A percentile compares a stretch with the other conserved stretches of the same genome.
Evolutionary conservation across 1,140 invertebrate genomes (phyloP).

Genomic region (Brachionus calyciflorus): DNA sequence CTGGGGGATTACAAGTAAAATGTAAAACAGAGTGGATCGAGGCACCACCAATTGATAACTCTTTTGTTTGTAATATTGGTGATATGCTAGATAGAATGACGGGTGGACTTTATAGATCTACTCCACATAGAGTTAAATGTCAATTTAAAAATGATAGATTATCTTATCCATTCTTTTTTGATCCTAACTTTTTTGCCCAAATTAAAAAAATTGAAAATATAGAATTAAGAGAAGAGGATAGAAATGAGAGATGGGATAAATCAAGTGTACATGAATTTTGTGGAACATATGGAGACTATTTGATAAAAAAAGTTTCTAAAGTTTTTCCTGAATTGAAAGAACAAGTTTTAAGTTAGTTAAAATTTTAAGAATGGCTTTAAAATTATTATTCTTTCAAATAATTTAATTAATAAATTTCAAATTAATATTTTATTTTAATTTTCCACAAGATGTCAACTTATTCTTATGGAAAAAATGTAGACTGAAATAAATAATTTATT

Average conservation of each 20-base stretch:
- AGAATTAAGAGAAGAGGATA: background rate
- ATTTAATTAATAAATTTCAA: too few relatives aligned
- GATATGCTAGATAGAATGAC: slow-evolving; percentile 76
- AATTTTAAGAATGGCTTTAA: too few relatives aligned
- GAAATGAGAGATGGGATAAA: slow-evolving; percentile 27
- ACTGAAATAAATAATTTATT: too few relatives aligned
- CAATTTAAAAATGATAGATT: background rate
- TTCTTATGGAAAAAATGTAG: too few relatives aligned
- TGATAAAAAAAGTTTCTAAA: slow-evolving; percentile 26
- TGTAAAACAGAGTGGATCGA: slow-evolving; percentile 70
- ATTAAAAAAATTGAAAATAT: background rate
- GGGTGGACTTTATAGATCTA: slow-evolving; percentile 48
- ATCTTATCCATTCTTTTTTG: slow-evolving; percentile 43
- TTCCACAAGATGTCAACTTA: too few relatives aligned
- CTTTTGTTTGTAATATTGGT: slow-evolving; percentile 74
- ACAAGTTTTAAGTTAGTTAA: slow-evolving; percentile 2
- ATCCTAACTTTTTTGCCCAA: slow-evolving; percentile 34
- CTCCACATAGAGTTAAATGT: slow-evolving; percentile 3
- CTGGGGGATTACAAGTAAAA: slow-evolving; percentile 50
- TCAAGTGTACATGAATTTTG: slow-evolving; percentile 4
- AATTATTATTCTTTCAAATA: too few relatives aligned
- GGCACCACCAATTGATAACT: slow-evolving; percentile 73
- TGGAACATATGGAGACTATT: slow-evolving; percentile 43
- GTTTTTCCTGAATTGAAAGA: slow-evolving; percentile 24
- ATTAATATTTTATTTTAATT: too few relatives aligned